Evolutionary conservation across 2,888 invertebrate species (phyloP).

Genomic region (Lasioglossum calceatum): DNA sequence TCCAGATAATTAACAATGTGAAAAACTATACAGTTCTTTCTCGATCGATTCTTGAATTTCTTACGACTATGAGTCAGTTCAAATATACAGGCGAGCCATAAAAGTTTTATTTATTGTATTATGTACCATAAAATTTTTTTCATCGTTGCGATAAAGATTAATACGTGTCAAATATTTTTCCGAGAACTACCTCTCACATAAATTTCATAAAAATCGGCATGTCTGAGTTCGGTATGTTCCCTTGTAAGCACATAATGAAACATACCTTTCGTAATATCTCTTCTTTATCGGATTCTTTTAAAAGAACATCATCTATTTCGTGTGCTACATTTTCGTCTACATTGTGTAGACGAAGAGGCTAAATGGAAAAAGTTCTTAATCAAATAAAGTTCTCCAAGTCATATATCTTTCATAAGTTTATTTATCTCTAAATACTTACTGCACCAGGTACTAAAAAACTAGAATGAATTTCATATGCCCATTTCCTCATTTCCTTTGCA

Average conservation of each 20-base stretch:
- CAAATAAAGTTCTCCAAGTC: not conserved
- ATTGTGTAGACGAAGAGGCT: conserved; percentile 92
- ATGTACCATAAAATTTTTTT: not conserved
- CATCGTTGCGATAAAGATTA: not conserved
- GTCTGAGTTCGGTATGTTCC: not conserved
- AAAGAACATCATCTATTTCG: conserved; percentile 95
- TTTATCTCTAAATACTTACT: conserved; percentile 85
- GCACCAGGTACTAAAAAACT: conserved; percentile 96
- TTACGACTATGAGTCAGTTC: not conserved
- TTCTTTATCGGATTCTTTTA: conserved; percentile 94
- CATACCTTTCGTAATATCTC: conserved; percentile 92
- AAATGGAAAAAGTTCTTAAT: conserved; percentile 76
- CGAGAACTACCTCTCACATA: not conserved
- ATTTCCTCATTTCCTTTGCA: conserved; percentile 96
- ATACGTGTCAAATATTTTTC: not conserved
- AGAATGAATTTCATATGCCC: conserved; percentile 99
- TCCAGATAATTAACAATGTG: too few relatives aligned
- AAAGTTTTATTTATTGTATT: not conserved
- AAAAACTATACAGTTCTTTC: too few relatives aligned
- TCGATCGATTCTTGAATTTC: too few relatives aligned
- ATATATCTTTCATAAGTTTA: not conserved
- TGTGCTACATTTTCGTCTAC: conserved; percentile 95
- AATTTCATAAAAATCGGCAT: not conserved
- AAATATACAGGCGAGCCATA: not conserved
- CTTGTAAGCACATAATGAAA: not conserved